Evolutionary conservation across 2,888 invertebrate species (phyloP), one percentile per base, ranked within the genome.

Genomic region (Leptinotarsa haldemani): DNA sequence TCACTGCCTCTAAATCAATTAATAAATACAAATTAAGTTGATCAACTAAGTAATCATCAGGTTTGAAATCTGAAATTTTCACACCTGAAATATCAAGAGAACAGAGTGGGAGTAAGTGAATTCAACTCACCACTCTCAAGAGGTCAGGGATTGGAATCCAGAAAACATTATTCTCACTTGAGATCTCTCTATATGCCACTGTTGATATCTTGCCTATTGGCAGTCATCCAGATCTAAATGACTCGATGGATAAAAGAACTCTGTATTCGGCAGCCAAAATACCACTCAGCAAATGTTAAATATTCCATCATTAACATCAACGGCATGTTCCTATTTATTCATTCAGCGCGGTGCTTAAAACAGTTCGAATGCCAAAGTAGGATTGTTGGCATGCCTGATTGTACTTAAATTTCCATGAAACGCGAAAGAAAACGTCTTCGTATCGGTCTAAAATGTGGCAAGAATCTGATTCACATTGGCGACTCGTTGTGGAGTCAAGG

Each of bases 231-330:
- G 46, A 64, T 65, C 16, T 15, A 56, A 69, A 65, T 64, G 69
- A 65, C 65, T 69, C 69, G 30, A 58, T 64, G 48, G 53, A 40
- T 46, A 65, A 67, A 66, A 72, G 63, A 68, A 72, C 52, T 63
- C 56, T 50, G 68, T 53, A 30, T 50, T 52, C 48, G 56, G 56
- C 50, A 58, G 73, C 73, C 73, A 73, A 73, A 73, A 73, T 73
- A 73, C 73, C 73, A 65, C 58, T 64, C 53, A 73, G 65, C 69
- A 58, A 73, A 73, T 67, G 73, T 46, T 73, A 65, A 73, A 69
- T 65, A 73, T 73, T 73, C 58, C 22, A 46, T 22, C 73, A 69
- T 69, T 65, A 73, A 73, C 69, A 72, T 53, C 73, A 64, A 56
- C 22, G 65, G 65, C 47, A 69, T 73, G 56, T 69, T 69, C 65